Conservation (phyloP, 2,888 invertebrate genomes). For the Protonemura montana region DNA sequence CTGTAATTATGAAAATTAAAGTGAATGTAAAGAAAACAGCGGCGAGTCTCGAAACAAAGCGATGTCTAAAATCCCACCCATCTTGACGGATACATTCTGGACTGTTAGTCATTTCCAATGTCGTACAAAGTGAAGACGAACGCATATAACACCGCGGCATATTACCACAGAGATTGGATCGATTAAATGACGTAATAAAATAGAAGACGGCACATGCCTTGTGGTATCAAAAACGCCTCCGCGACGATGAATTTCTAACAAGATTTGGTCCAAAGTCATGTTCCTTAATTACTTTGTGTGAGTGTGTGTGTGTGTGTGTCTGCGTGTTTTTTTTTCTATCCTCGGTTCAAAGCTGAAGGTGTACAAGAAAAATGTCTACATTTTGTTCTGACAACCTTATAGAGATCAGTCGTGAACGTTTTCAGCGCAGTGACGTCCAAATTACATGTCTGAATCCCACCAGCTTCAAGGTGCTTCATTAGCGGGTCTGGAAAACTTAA, state of each 20-base stretch:
- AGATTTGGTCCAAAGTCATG: conserved; percentile 40
- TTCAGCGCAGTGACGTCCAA: conserved; percentile 28
- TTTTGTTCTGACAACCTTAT: conserved; percentile 24
- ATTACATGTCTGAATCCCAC: conserved; percentile 29
- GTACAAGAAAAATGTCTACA: conserved; percentile 33
- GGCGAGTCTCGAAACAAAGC: background rate
- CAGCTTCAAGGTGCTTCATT: conserved; percentile 20
- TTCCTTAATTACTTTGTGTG: conserved; percentile 44
- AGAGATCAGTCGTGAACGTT: conserved; percentile 23
- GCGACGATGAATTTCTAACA: conserved; percentile 19
- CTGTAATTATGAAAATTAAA: background rate
- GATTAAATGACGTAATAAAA: conserved; percentile 22
- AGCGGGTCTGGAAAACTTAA: conserved; percentile 19
- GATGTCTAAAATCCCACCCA: too few species aligned
- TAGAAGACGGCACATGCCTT: conserved; percentile 14
- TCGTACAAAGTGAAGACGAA: background rate
- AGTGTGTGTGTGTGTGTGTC: too few species aligned
- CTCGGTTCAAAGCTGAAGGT: conserved; percentile 15
- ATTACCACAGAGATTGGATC: background rate
- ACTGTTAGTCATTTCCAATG: background rate
- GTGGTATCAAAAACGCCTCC: conserved; percentile 22
- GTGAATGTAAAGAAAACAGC: background rate
- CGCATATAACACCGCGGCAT: background rate
- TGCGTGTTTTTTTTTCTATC: conserved; percentile 32
- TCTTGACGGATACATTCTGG: too few species aligned